Percentiles rank a stretch among this genome's conserved stretches.
These are phyloP conservation scores for Oreocharis arfaki DNA, from an alignment of 2,113 vertebrate genomes.

Conservation along the genomic window DNA sequence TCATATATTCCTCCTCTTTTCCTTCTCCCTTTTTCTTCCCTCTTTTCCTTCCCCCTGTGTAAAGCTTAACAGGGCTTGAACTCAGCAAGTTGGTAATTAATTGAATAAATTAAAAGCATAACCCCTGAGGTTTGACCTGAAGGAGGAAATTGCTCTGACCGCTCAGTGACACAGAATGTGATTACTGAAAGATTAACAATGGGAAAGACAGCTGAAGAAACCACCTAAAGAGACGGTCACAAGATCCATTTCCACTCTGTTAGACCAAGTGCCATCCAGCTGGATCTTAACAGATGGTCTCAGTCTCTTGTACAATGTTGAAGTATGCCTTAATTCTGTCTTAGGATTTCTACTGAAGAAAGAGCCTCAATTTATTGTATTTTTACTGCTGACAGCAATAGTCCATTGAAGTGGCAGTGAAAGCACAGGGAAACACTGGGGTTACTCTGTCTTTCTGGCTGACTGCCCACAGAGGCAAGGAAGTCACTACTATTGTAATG, in stretches of 20 bases:
- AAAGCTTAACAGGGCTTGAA: background rate
- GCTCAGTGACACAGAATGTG: constrained; percentile 16
- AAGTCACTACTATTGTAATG: constrained; percentile 16
- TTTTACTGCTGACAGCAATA: constrained; percentile 29
- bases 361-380: constrained; percentile 16
- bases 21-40: background rate
- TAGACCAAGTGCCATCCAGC: constrained; percentile 9
- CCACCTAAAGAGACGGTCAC: background rate
- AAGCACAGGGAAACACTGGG: background rate
- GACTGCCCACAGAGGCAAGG: background rate
- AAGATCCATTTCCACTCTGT: constrained; percentile 40
- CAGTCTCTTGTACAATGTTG: constrained; percentile 47
- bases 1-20: background rate
- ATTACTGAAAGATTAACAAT: constrained; percentile 37
- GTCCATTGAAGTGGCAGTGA: constrained; percentile 28
- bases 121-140: background rate
- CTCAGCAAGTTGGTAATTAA: background rate
- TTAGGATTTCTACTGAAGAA: constrained; percentile 17
- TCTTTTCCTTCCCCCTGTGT: background rate
- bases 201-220: constrained; percentile 44
- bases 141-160: constrained; percentile 31
- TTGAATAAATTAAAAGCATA: background rate
- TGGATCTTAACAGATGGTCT: constrained; percentile 53
- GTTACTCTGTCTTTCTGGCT: constrained; percentile 18
- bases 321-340: constrained; percentile 39